A percentile compares a stretch with the other conserved stretches of the same genome.
Evolutionary conservation across 2,888 invertebrate genomes (phyloP).

Genomic region (Catocala sponsa): DNA sequence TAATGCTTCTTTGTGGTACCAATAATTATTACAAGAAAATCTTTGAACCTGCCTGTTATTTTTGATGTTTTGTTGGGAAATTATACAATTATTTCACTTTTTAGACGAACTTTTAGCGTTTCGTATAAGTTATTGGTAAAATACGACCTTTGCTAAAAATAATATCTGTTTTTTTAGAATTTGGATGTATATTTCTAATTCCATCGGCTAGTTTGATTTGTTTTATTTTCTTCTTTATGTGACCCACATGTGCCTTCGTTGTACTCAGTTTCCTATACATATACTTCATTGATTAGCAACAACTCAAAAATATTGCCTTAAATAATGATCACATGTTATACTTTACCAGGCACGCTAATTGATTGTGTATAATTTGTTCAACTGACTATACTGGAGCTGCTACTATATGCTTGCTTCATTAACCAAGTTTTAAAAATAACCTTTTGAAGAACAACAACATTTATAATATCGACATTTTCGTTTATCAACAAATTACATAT

Average conservation of each 20-base stretch:
- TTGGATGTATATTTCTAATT: too few relatives aligned
- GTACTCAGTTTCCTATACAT: background rate
- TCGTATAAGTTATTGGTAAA: too few relatives aligned
- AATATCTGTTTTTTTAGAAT: too few relatives aligned
- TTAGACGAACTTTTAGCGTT: too few relatives aligned
- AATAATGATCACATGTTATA: background rate
- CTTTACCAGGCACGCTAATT: background rate
- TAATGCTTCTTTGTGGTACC: conserved; percentile 2
- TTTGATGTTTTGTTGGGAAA: too few relatives aligned
- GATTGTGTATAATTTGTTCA: conserved; percentile 11
- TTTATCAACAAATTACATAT: too few relatives aligned
- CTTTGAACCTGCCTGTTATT: background rate
- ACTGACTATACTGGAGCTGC: conserved; percentile 1
- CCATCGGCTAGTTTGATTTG: too few relatives aligned
- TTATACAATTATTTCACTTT: too few relatives aligned
- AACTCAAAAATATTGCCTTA: conserved; percentile 4
- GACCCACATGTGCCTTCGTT: background rate
- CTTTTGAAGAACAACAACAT: background rate
- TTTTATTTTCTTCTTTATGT: too few relatives aligned
- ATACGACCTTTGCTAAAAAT: too few relatives aligned
- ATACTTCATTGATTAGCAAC: background rate
- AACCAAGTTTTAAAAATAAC: conserved; percentile 9
- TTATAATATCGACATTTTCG: too few relatives aligned
- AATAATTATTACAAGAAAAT: background rate
- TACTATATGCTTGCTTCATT: conserved; percentile 3